Base-by-base conservation (phyloP, 2,113 vertebrate genomes). In the Echinops telfairi region DNA sequence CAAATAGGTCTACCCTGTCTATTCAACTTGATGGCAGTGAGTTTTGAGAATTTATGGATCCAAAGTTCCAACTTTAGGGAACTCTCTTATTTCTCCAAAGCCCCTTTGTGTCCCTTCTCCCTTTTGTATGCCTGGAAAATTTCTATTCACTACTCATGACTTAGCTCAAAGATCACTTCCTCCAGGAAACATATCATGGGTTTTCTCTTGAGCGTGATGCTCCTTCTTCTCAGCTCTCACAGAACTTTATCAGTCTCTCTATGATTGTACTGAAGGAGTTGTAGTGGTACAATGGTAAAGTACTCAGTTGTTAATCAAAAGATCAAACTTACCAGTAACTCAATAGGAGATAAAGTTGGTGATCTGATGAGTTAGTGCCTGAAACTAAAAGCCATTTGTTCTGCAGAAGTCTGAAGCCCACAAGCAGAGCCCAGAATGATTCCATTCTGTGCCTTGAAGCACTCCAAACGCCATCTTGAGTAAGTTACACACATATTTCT, bases 161-260 rank as follows among this genome's bases (percentile, higher is more conserved):
- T 66, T 91, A 60, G n/a, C 62, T 92, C 83, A 93, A 83, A 71
- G 58, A 57, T 86, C 66, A 64, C 29, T 89, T 93, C 47, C 33
- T 89, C 31, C 78, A 19, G 60, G 57, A 83, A 77, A 22, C 36
- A 83, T 53, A 70, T 92, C 83, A 57, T 92, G 47, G 66, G 83
- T n/a, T 76, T 96, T 75, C 29, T 17, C 66, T 58, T 92, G 57
- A 25, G 64, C 31, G 60, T n/a, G 43, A 90, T 33, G 33, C 17
- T 10, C 29, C 43, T 25, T 75, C 29, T 29, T 90, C 57, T 86
- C 80, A 91, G 20, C 40, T 92, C 40, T 90, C 53, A 79, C 0
- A 68, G 17, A 17, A 92, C 47, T 86, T 79, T 76, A 77, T 79
- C 88, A 12, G 70, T 68, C 38, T 94, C 58, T 25, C 22, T 88